Evolutionary conservation across 2,113 vertebrate genomes (phyloP).

Genomic region (Pelmatolapia mariae): DNA sequence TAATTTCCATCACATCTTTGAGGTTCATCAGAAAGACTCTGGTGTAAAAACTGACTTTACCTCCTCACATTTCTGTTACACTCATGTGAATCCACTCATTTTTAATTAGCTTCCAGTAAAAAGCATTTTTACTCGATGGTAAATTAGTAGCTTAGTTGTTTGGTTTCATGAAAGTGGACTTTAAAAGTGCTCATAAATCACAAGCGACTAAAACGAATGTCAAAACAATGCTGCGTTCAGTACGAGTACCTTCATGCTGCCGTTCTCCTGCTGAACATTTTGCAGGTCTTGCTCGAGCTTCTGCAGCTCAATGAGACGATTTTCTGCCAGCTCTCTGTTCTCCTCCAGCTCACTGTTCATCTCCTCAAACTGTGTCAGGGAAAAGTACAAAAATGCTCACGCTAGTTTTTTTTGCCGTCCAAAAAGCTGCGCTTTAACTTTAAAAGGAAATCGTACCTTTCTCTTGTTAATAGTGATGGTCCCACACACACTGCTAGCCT

Average conservation of each 20-base stretch:
- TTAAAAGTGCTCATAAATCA: not conserved
- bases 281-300: conserved; percentile 89
- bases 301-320: conserved; percentile 86
- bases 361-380: conserved; percentile 81
- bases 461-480: conserved; percentile 95
- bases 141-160: accelerated
- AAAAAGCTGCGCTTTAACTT: not conserved
- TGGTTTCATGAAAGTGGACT: not conserved
- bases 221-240: not conserved
- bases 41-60: accelerated
- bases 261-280: conserved; percentile 85
- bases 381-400: not conserved
- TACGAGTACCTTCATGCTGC: conserved; percentile 75
- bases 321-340: conserved; percentile 90
- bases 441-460: conserved; percentile 74
- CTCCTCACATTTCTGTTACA: not conserved
- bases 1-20: accelerated
- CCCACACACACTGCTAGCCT: conserved; percentile 93
- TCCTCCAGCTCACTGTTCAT: conserved; percentile 96
- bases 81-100: not conserved
- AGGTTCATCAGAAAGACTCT: not conserved
- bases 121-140: accelerated
- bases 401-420: accelerated
- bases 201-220: not conserved
- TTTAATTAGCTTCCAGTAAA: not conserved